Evolutionary conservation across 1,140 invertebrate species (phyloP).

Genomic region (Neotoxoptera formosana): DNA sequence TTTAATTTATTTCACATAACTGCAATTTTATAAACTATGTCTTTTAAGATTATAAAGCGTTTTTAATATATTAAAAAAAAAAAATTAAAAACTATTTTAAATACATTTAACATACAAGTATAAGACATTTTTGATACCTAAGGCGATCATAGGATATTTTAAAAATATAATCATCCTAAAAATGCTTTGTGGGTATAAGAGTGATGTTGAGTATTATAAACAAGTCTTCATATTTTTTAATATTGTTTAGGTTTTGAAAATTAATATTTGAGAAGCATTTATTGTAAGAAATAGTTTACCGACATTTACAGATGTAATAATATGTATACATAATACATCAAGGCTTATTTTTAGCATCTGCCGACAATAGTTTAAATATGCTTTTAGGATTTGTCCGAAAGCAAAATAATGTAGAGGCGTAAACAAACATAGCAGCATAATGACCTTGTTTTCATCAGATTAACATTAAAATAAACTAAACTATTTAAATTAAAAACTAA

Average conservation of each 20-base stretch:
- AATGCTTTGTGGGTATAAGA: background rate
- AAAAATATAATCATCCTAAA: too few species aligned
- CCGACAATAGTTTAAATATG: background rate
- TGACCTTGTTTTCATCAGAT: background rate
- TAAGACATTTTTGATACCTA: too few species aligned
- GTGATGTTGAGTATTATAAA: background rate
- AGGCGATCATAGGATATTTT: too few species aligned
- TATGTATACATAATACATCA: background rate
- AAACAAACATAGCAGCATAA: background rate
- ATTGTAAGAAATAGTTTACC: background rate
- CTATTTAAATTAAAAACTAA: constrained; percentile 11
- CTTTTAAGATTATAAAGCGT: too few species aligned
- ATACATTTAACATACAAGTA: too few species aligned
- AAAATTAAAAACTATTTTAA: too few species aligned
- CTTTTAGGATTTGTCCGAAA: background rate
- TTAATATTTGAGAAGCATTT: background rate
- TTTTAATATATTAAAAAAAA: too few species aligned
- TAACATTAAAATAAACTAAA: background rate
- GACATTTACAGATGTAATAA: background rate
- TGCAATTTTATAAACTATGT: too few species aligned
- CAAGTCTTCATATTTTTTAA: background rate
- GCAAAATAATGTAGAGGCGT: background rate
- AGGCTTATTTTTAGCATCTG: background rate
- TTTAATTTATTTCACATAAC: too few species aligned
- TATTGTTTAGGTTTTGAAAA: background rate